Percentiles rank a stretch among this genome's conserved stretches.
Evolutionary conservation across 2,113 vertebrate genomes (phyloP).

Genomic region (Nasalis larvatus): DNA sequence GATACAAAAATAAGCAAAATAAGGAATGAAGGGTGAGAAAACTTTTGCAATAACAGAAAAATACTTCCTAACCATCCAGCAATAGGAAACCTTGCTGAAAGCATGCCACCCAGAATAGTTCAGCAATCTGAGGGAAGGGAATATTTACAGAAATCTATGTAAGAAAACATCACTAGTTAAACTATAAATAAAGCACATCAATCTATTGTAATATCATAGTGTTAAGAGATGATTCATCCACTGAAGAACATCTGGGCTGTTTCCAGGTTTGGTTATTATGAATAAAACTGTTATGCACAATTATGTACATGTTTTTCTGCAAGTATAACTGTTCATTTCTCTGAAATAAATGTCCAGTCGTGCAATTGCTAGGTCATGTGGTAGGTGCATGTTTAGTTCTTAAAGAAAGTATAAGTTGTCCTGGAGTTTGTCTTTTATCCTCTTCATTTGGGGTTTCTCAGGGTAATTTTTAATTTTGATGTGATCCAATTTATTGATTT

Average conservation of each 20-base stretch:
- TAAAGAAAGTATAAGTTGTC: neutral
- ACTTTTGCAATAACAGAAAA: neutral
- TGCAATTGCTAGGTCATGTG: neutral
- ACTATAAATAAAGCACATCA: neutral
- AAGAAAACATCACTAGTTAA: neutral
- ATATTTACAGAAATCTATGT: neutral
- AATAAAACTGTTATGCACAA: neutral
- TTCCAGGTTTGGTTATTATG: neutral
- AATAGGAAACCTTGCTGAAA: neutral
- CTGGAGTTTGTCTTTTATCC: neutral
- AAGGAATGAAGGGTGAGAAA: too few species aligned
- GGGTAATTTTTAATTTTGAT: neutral
- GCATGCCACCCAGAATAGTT: neutral
- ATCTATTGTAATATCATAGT: neutral
- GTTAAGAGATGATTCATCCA: neutral
- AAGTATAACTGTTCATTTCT: neutral
- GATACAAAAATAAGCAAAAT: neutral
- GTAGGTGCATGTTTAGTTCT: neutral
- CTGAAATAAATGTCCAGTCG: neutral
- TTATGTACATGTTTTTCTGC: neutral
- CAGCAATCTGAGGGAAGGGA: neutral
- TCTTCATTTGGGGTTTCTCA: neutral
- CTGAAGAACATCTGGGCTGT: neutral
- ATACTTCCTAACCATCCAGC: neutral
- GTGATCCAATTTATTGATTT: neutral